These are phyloP conservation scores for Onthophagus sagittarius DNA, from an alignment of 2,888 invertebrate genomes.

Conservation along the genomic window DNA sequence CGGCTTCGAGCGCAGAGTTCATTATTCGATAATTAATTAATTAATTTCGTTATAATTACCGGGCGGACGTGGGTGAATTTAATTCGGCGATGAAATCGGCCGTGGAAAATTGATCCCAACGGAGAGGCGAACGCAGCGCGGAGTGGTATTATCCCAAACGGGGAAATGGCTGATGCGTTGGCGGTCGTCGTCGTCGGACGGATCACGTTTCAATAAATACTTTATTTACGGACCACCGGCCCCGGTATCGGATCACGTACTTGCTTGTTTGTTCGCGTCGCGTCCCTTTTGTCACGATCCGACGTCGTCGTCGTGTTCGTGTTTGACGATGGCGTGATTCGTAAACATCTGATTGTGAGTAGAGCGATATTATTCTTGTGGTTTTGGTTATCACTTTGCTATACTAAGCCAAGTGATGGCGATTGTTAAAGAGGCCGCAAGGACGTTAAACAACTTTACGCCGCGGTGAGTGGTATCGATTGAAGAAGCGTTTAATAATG, in stretches of 20 bases:
- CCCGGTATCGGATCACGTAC: slow-evolving; percentile 4
- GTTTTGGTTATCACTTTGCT: background rate
- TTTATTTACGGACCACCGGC: slow-evolving; percentile 4
- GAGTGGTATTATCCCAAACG: background rate
- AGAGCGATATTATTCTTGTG: background rate
- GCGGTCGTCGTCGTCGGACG: background rate
- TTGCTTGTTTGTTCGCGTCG: slow-evolving; percentile 6
- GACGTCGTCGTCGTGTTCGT: background rate
- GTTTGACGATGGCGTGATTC: slow-evolving; percentile 12
- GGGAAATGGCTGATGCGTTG: background rate
- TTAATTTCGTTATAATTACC: background rate
- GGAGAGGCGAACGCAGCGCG: background rate
- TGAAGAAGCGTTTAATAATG: slow-evolving; percentile 10
- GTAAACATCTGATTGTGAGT: background rate
- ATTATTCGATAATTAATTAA: background rate
- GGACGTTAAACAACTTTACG: background rate
- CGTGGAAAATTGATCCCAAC: background rate
- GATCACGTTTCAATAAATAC: slow-evolving; percentile 14
- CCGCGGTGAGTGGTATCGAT: slow-evolving; percentile 6
- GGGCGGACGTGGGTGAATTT: background rate
- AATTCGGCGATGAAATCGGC: background rate
- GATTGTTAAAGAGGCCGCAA: background rate
- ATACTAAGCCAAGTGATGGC: background rate
- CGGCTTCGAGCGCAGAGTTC: background rate
- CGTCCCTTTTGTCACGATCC: slow-evolving; percentile 7